phyloP scores from a whole-genome alignment of 2,797 vertebrate species.

The Cynodonichthys magdalenae region DNA sequence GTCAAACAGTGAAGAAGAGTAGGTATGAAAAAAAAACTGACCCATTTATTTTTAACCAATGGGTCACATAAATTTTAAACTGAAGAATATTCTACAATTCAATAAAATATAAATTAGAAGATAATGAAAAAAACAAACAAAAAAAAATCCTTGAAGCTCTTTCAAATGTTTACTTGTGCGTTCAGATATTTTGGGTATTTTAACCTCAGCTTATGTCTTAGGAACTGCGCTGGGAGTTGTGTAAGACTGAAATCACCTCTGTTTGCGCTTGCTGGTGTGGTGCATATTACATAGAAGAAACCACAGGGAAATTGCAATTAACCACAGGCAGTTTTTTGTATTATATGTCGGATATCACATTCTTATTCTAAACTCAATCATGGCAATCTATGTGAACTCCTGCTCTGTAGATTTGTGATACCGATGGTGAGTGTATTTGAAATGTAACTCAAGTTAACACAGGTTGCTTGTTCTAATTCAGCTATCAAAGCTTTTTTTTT shows the following conservation, averaged over 20 bases:
- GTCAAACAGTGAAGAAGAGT: too few species aligned
- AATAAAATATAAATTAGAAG: too few species aligned
- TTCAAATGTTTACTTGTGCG: not conserved
- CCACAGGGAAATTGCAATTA: not conserved
- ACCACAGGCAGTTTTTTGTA: not conserved
- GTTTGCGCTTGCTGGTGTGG: not conserved
- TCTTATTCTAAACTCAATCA: not conserved
- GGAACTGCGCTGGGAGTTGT: not conserved
- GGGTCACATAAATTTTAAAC: too few species aligned
- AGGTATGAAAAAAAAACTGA: too few species aligned
- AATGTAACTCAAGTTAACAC: not conserved
- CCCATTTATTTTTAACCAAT: too few species aligned
- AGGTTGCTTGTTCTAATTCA: not conserved
- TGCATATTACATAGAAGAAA: not conserved
- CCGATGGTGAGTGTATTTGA: not conserved
- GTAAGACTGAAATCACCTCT: constrained; percentile 1
- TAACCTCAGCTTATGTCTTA: not conserved
- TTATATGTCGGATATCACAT: not conserved
- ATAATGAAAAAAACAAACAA: not conserved
- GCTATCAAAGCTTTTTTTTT: not conserved
- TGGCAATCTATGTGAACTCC: not conserved
- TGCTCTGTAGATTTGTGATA: not conserved
- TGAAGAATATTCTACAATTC: too few species aligned
- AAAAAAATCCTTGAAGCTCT: not conserved
- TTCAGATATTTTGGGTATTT: not conserved